phyloP scores from a whole-genome alignment of 2,888 invertebrate species.

The Sphinx pinastri region DNA sequence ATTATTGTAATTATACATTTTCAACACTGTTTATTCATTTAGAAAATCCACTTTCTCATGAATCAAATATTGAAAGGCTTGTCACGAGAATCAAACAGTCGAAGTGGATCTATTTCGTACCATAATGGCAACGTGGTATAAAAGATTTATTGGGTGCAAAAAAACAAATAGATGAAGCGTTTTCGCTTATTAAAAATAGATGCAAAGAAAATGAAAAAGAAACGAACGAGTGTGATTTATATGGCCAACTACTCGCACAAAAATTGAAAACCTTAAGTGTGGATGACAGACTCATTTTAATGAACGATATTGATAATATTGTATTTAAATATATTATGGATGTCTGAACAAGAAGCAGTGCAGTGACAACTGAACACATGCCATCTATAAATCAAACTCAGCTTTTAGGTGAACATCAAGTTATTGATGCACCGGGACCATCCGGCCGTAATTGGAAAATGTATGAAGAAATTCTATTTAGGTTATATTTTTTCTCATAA shows the following conservation, averaged over 20 bases:
- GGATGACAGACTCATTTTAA: conserved; percentile 4
- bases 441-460: too few relatives aligned
- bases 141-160: background rate
- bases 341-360: background rate
- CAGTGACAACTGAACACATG: background rate
- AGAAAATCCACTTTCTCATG: background rate
- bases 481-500: too few relatives aligned
- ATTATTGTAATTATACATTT: background rate
- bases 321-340: background rate
- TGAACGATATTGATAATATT: background rate
- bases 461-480: too few relatives aligned
- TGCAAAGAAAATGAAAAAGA: background rate
- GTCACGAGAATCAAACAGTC: too few relatives aligned
- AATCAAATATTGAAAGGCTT: too few relatives aligned
- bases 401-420: too few relatives aligned
- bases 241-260: conserved; percentile 2
- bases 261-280: background rate
- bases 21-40: background rate
- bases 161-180: background rate
- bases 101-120: too few relatives aligned
- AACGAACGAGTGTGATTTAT: background rate
- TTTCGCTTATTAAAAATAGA: background rate
- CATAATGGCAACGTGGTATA: background rate
- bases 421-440: too few relatives aligned
- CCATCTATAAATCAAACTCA: background rate